Evolutionary conservation across 1,140 invertebrate genomes (phyloP), one percentile per base, ranked within the genome.

Genomic region (Kradibia gibbosae): DNA sequence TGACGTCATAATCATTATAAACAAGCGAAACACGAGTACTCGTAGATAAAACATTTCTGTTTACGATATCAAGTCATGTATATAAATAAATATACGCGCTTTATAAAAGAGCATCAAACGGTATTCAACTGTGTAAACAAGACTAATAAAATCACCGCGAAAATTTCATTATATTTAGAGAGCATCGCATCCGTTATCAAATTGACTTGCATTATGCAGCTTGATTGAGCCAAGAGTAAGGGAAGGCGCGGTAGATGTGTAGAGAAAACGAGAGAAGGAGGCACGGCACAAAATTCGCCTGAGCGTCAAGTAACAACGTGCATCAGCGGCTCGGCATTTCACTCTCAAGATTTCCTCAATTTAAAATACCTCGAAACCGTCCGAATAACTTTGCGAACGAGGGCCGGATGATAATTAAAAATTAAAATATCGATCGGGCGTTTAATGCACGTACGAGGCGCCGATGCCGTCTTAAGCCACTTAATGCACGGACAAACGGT

Each of bases 401-500:
- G 34, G 28, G 34, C 20, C 17, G 36, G 62, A 65, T 65, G 22
- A 67, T 39, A 39, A 67, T 67, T 67, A 39, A 67, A 67, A 67
- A 67, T 67, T 67, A 67, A 67, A 67, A 67, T 39, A n/a, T 67
- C 62, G 62, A 67, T 67, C 34, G 36, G 20, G 13, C 60, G 60
- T 15, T 11, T 10, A 17, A 39, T 31, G 4, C 34, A 15, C 28
- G 34, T 22, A 39, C 20, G 62, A 67, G 17, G 34, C 34, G 20
- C 34, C 62, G 17, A 67, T 39, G 20, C 2, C 62, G 36, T 67
- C 62, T 67, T 67, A 67, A 67, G 36, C 39, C 70, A 72, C 42
- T 72, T 72, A 72, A 70, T 25, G 28, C 70, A 72, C 70, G 70
- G 36, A 25, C 70, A 42, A 72, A 48, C 45, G 70, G 39, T 72